Evolutionary conservation across 2,113 vertebrate species (phyloP).

Genomic region (Lampris incognitus): DNA sequence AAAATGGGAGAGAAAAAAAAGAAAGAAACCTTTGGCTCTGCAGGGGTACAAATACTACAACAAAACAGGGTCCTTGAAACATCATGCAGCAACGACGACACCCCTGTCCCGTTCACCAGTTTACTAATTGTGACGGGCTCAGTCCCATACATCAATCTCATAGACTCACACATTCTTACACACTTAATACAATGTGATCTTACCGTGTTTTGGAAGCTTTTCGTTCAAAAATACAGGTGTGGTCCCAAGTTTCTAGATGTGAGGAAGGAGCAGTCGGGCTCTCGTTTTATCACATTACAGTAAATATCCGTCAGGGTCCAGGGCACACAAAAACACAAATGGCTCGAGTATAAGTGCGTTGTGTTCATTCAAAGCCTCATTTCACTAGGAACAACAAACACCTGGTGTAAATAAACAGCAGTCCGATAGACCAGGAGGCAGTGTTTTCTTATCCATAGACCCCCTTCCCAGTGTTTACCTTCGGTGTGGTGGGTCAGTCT

Average conservation of each 20-base stretch:
- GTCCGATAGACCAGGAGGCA: conserved; percentile 27
- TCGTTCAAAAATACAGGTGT: too few species aligned
- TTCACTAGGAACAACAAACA: conserved; percentile 47
- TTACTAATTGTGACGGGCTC: too few species aligned
- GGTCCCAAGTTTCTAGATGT: conserved; percentile 30
- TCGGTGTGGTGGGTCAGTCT: conserved; percentile 54
- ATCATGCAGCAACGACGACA: conserved; percentile 26
- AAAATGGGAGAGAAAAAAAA: too few species aligned
- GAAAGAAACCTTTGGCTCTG: conserved; percentile 30
- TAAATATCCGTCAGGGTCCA: conserved; percentile 28
- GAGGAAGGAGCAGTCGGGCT: not conserved
- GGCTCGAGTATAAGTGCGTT: conserved; percentile 20
- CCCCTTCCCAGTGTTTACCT: conserved; percentile 55
- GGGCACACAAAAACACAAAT: not conserved
- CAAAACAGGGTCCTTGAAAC: conserved; percentile 38
- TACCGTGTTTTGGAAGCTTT: too few species aligned
- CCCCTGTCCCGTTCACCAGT: not conserved
- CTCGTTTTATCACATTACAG: conserved; percentile 17
- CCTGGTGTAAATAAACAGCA: conserved; percentile 53
- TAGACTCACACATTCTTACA: too few species aligned
- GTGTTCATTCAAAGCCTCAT: conserved; percentile 26
- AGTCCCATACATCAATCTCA: too few species aligned
- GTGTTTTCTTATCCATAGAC: conserved; percentile 59
- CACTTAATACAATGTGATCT: too few species aligned
- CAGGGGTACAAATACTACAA: conserved; percentile 35